These are phyloP conservation scores for Eulimnadia texana DNA, from an alignment of 1,140 invertebrate genomes.

Conservation along the genomic window DNA sequence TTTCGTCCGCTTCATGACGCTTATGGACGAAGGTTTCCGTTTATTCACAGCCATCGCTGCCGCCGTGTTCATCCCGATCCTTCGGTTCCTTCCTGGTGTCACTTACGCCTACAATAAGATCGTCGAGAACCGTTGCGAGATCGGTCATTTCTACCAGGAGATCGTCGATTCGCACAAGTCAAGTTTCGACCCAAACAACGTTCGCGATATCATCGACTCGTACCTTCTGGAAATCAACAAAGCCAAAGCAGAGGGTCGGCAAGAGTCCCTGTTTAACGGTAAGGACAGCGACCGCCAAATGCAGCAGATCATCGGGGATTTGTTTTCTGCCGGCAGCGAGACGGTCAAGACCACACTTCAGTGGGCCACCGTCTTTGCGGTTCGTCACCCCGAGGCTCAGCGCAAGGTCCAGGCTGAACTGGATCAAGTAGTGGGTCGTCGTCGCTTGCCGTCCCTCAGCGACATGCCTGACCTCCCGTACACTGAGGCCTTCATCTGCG, in stretches of 20 bases:
- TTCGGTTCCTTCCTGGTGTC: slow-evolving; percentile 58
- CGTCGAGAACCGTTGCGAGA: slow-evolving; percentile 62
- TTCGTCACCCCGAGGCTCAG: slow-evolving; percentile 71
- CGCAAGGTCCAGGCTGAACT: slow-evolving; percentile 71
- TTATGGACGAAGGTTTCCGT: slow-evolving; percentile 77
- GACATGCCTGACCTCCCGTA: slow-evolving; percentile 66
- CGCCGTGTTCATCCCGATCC: slow-evolving; percentile 49
- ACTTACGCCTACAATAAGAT: slow-evolving; percentile 56
- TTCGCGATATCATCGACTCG: slow-evolving; percentile 68
- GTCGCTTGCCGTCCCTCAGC: slow-evolving; percentile 59
- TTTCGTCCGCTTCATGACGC: slow-evolving; percentile 59
- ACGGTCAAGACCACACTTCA: slow-evolving; percentile 79
- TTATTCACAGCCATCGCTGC: slow-evolving; percentile 51
- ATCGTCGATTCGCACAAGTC: slow-evolving; percentile 61
- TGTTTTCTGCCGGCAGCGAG: slow-evolving; percentile 87
- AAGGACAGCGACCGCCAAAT: slow-evolving; percentile 71
- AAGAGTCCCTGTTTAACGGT: slow-evolving; percentile 56
- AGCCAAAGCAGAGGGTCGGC: slow-evolving; percentile 53
- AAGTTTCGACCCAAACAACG: slow-evolving; percentile 54
- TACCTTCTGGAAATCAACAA: slow-evolving; percentile 72
- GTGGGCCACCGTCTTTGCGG: slow-evolving; percentile 76
- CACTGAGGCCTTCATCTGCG: slow-evolving; percentile 74
- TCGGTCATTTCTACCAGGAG: slow-evolving; percentile 65
- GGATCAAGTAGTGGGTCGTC: slow-evolving; percentile 68
- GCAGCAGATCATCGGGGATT: slow-evolving; percentile 75